phyloP scores from a whole-genome alignment of 2,797 vertebrate genomes.

The Platalea minor region DNA sequence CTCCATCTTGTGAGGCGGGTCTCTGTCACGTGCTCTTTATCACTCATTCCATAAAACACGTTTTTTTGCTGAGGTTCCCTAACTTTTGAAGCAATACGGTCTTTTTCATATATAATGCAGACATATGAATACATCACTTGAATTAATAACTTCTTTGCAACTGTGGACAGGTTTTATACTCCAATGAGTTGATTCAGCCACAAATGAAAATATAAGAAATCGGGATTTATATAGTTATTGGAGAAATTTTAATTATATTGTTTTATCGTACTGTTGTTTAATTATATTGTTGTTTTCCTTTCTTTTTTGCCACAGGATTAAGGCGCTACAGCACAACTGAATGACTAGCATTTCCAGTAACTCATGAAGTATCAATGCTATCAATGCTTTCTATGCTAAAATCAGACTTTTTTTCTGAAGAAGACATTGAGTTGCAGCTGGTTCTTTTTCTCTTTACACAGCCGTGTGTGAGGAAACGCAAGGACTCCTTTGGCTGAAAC shows the following conservation, averaged over 20 bases:
- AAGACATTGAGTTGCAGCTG: neutral
- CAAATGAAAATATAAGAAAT: neutral
- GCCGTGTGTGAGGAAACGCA: neutral
- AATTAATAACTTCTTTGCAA: neutral
- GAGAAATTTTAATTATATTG: neutral
- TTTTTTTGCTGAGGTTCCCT: neutral
- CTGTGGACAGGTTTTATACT: neutral
- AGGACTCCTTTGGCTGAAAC: neutral
- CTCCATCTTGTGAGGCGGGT: neutral
- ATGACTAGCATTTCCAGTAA: neutral
- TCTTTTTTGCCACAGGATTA: neutral
- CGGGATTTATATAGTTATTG: neutral
- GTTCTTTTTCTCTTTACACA: neutral
- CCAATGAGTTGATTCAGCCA: neutral
- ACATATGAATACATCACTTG: neutral
- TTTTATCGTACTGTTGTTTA: too few species aligned
- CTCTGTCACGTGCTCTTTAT: neutral
- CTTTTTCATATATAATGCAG: neutral
- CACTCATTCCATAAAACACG: neutral
- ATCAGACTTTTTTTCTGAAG: neutral
- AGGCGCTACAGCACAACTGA: accelerated
- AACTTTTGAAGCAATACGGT: neutral
- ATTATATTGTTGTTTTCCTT: neutral
- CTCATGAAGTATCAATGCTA: neutral
- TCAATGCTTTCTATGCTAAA: neutral